Percentiles rank a stretch among this genome's conserved stretches.
Evolutionary conservation across 1,140 invertebrate species (phyloP).

Genomic region (Dreissena polymorpha): DNA sequence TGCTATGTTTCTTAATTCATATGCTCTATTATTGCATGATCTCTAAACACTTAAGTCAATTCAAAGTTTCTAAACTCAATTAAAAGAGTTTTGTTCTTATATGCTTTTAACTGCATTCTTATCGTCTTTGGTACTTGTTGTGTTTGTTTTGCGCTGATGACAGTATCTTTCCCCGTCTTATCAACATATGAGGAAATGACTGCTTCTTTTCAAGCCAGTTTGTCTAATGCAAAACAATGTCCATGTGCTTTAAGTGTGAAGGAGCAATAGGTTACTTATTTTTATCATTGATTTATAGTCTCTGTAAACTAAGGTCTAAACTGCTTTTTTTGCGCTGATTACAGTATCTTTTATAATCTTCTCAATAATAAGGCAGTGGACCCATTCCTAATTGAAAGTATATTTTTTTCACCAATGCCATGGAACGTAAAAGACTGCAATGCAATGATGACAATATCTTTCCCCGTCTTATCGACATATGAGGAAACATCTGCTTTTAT

Average conservation of each 20-base stretch:
- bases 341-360: constrained; percentile 43
- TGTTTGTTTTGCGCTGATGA: constrained; percentile 63
- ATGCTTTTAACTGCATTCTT: too few relatives aligned
- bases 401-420: too few relatives aligned
- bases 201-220: constrained; percentile 58
- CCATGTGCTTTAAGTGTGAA: too few relatives aligned
- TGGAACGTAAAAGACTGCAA: constrained; percentile 6
- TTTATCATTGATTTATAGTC: too few relatives aligned
- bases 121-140: too few relatives aligned
- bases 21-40: too few relatives aligned
- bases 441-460: constrained; percentile 66
- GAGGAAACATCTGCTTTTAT: constrained; percentile 55
- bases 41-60: too few relatives aligned
- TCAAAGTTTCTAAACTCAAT: neutral
- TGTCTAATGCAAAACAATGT: constrained; percentile 59
- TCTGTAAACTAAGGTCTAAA: too few relatives aligned
- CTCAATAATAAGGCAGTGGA: constrained; percentile 23
- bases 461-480: constrained; percentile 69
- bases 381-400: too few relatives aligned
- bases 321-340: constrained; percentile 12
- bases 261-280: too few relatives aligned
- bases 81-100: too few relatives aligned
- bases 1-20: too few relatives aligned
- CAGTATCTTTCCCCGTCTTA: constrained; percentile 65
- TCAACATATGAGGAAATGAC: constrained; percentile 62